phyloP scores from a whole-genome alignment of 2,888 invertebrate species.

The Frankliniella intonsa region DNA sequence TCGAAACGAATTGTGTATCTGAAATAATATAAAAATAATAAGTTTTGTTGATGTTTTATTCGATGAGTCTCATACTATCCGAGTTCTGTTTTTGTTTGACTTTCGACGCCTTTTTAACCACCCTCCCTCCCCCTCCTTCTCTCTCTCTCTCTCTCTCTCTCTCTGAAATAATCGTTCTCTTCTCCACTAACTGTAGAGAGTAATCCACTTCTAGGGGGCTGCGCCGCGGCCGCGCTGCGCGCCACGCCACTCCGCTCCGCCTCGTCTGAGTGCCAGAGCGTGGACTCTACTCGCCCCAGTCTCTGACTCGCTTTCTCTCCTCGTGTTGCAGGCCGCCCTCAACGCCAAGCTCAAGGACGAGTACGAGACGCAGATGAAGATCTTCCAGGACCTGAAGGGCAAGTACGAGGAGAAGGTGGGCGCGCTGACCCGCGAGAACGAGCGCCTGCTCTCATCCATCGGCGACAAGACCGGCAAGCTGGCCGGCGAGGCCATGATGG shows the following conservation, averaged over 20 bases:
- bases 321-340: slow-evolving; percentile 44
- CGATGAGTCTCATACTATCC: too few relatives aligned
- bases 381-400: slow-evolving; percentile 64
- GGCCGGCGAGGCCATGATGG: not conserved
- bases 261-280: not conserved
- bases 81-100: too few relatives aligned
- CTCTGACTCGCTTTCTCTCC: not conserved
- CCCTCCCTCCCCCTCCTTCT: not conserved
- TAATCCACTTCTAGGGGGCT: slow-evolving; percentile 4
- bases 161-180: not conserved
- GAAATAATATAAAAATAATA: too few relatives aligned
- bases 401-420: slow-evolving; percentile 64
- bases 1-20: not conserved
- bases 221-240: slow-evolving; percentile 2
- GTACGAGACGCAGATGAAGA: slow-evolving; percentile 68
- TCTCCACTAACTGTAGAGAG: not conserved
- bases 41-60: too few relatives aligned
- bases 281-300: too few relatives aligned
- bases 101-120: too few relatives aligned
- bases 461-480: slow-evolving; percentile 2
- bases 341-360: slow-evolving; percentile 72
- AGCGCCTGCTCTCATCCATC: slow-evolving; percentile 33
- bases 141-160: not conserved
- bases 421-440: slow-evolving; percentile 54
- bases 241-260: not conserved